Percentiles rank a stretch among this genome's conserved stretches.
These are phyloP conservation scores for Rhabdophis nuchalis DNA, from an alignment of 2,797 vertebrate genomes.

Conservation along the genomic window DNA sequence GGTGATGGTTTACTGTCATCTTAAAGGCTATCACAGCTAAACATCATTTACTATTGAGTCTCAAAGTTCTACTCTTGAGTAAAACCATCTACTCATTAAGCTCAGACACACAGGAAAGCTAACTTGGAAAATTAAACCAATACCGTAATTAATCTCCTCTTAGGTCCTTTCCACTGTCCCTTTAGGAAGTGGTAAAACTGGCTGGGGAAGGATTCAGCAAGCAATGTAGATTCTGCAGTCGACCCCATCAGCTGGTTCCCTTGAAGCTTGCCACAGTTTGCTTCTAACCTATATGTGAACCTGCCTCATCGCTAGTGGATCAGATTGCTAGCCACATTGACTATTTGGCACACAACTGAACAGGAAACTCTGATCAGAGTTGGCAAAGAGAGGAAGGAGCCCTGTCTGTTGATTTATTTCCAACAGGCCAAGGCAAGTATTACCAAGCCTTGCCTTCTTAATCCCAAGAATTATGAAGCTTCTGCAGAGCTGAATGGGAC, in stretches of 20 bases:
- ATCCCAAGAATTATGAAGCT: slow-evolving; percentile 60
- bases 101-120: neutral
- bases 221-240: slow-evolving; percentile 9
- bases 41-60: neutral
- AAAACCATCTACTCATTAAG: neutral
- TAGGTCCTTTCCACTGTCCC: neutral
- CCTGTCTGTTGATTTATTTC: slow-evolving; percentile 23
- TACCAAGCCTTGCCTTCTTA: slow-evolving; percentile 15
- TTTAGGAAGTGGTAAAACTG: neutral
- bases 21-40: neutral
- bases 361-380: slow-evolving; percentile 1
- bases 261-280: slow-evolving; percentile 7
- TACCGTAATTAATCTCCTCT: neutral
- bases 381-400: neutral
- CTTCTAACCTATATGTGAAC: neutral
- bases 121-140: neutral
- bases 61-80: slow-evolving; percentile 15
- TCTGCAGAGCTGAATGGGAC: slow-evolving; percentile 81
- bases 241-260: neutral
- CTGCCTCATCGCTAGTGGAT: neutral
- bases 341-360: neutral
- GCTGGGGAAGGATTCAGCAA: neutral
- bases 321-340: neutral
- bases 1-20: neutral
- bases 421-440: slow-evolving; percentile 30